These are phyloP conservation scores for Cephalotes varians DNA, from an alignment of 2,888 invertebrate species.

Conservation along the genomic window DNA sequence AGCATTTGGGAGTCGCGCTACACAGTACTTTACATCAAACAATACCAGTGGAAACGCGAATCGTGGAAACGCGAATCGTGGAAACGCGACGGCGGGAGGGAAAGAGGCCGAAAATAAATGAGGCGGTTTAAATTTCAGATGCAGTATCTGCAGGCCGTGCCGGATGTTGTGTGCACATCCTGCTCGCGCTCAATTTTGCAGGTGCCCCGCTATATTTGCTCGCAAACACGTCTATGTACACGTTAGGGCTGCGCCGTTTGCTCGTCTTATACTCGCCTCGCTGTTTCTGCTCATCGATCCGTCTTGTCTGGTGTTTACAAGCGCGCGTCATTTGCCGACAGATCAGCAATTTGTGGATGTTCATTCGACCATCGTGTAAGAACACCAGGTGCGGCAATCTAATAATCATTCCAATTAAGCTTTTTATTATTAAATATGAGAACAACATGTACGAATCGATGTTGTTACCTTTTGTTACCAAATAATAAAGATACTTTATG, in stretches of 20 bases:
- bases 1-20: constrained; percentile 1
- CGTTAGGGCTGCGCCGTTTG: constrained; percentile 59
- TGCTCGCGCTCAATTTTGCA: constrained; percentile 62
- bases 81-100: background rate
- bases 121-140: constrained; percentile 49
- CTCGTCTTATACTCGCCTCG: constrained; percentile 63
- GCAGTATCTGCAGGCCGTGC: constrained; percentile 44
- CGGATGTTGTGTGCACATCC: constrained; percentile 50
- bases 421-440: background rate
- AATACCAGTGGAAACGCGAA: constrained; percentile 26
- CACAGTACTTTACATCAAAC: constrained; percentile 26
- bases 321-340: constrained; percentile 68
- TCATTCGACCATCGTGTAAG: constrained; percentile 29
- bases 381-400: constrained; percentile 12
- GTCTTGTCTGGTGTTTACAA: constrained; percentile 61
- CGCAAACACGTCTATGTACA: constrained; percentile 62
- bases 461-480: background rate
- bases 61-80: background rate
- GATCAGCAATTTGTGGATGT: constrained; percentile 69
- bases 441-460: background rate
- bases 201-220: constrained; percentile 58
- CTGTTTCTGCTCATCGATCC: constrained; percentile 71
- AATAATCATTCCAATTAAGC: constrained; percentile 9
- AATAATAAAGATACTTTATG: background rate
- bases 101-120: constrained; percentile 33